phyloP scores from a whole-genome alignment of 2,888 invertebrate species.

The Andrena bicolor region DNA sequence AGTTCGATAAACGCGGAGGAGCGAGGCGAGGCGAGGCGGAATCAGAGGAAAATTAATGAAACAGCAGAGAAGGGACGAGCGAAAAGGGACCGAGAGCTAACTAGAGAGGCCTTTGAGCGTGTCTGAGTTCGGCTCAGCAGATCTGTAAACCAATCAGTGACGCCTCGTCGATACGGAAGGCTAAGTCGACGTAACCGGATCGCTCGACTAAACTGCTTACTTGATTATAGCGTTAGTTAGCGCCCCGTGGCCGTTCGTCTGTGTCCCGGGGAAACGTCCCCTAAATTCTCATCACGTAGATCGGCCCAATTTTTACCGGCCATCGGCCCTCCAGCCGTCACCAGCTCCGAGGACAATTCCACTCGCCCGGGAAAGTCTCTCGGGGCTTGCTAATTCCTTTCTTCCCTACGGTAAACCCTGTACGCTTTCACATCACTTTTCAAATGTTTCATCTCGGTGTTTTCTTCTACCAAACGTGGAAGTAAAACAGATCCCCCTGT shows the following conservation, averaged over 20 bases:
- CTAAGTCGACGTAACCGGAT: constrained; percentile 76
- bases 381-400: background rate
- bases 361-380: background rate
- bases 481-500: background rate
- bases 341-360: constrained; percentile 28
- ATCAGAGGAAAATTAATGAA: constrained; percentile 70
- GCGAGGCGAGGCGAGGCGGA: constrained; percentile 28
- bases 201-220: constrained; percentile 76
- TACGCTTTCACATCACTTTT: too few relatives aligned
- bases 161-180: constrained; percentile 74
- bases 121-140: constrained; percentile 71
- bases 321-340: constrained; percentile 24
- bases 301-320: constrained; percentile 49
- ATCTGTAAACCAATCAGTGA: constrained; percentile 80
- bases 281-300: constrained; percentile 66
- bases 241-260: constrained; percentile 47
- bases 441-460: background rate
- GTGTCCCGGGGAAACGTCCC: constrained; percentile 26
- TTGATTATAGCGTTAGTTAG: constrained; percentile 74
- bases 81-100: constrained; percentile 50
- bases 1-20: constrained; percentile 15
- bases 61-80: constrained; percentile 46
- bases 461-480: background rate
- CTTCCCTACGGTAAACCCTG: background rate
- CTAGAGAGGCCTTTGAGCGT: constrained; percentile 74